Conservation (phyloP, 2,888 invertebrate species). For the Subacronicta megacephala region DNA sequence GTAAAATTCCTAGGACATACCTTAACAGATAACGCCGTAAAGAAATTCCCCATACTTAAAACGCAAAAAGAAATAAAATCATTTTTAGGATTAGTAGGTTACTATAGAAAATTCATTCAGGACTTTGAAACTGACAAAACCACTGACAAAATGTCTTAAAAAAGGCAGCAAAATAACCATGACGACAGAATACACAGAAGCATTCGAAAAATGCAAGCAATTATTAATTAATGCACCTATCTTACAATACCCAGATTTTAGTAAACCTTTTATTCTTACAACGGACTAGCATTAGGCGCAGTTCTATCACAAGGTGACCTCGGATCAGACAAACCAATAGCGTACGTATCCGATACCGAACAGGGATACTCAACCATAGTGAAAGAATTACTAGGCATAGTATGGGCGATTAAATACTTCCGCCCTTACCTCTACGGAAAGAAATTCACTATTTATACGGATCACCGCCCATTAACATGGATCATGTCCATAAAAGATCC, state of each 20-base stretch:
- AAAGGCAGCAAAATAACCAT: conserved; percentile 35
- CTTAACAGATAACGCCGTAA: conserved; percentile 49
- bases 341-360: conserved; percentile 56
- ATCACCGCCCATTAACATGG: conserved; percentile 70
- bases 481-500: conserved; percentile 69
- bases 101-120: conserved; percentile 54
- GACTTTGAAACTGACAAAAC: conserved; percentile 57
- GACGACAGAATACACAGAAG: conserved; percentile 33
- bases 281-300: conserved; percentile 59
- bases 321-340: conserved; percentile 55
- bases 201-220: conserved; percentile 58
- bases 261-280: conserved; percentile 54
- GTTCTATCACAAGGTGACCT: conserved; percentile 57
- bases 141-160: conserved; percentile 54
- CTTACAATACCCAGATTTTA: conserved; percentile 68
- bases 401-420: conserved; percentile 67
- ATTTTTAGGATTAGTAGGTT: conserved; percentile 54
- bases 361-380: conserved; percentile 58
- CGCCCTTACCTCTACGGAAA: conserved; percentile 68
- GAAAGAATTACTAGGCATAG: conserved; percentile 66
- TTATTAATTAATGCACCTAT: conserved; percentile 61
- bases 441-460: conserved; percentile 69
- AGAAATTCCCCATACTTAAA: conserved; percentile 50
- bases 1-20: conserved; percentile 39
- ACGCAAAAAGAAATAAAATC: conserved; percentile 55